Conservation (phyloP, 1,140 invertebrate genomes). For the Batillaria attramentaria region DNA sequence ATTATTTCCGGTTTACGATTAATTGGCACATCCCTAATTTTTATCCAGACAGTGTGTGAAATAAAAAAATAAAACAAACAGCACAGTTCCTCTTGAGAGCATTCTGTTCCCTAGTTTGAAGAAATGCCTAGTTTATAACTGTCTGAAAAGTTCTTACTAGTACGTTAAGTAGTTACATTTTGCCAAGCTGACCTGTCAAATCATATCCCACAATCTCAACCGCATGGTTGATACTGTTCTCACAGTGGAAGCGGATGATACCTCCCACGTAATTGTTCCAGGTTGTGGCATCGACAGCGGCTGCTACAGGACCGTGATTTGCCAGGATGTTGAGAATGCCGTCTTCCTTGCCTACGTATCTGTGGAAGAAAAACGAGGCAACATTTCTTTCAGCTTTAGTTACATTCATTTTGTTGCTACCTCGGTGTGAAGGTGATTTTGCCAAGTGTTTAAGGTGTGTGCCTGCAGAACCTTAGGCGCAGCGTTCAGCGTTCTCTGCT, state of each 20-base stretch:
- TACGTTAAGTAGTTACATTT: too few relatives aligned
- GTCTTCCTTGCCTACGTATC: conserved; percentile 80
- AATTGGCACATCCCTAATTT: too few relatives aligned
- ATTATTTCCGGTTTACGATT: too few relatives aligned
- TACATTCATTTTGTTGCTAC: too few relatives aligned
- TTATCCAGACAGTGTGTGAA: background rate
- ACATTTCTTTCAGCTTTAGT: too few relatives aligned
- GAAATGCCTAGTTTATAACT: too few relatives aligned
- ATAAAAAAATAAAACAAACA: background rate
- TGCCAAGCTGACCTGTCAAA: conserved; percentile 73
- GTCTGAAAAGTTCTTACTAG: too few relatives aligned
- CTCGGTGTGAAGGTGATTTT: too few relatives aligned
- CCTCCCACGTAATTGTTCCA: conserved; percentile 93
- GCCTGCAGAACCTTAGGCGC: too few relatives aligned
- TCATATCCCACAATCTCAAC: conserved; percentile 90
- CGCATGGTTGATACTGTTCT: conserved; percentile 82
- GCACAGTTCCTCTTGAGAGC: background rate
- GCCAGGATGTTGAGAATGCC: conserved; percentile 79
- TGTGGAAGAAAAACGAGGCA: too few relatives aligned
- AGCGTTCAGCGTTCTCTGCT: too few relatives aligned
- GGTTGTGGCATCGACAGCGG: conserved; percentile 85
- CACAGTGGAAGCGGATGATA: conserved; percentile 87
- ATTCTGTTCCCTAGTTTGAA: background rate
- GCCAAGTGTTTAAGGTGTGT: too few relatives aligned
- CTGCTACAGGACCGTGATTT: conserved; percentile 82